Evolutionary conservation across 2,797 vertebrate species (phyloP).

Genomic region (Acrocephalus scirpaceus): DNA sequence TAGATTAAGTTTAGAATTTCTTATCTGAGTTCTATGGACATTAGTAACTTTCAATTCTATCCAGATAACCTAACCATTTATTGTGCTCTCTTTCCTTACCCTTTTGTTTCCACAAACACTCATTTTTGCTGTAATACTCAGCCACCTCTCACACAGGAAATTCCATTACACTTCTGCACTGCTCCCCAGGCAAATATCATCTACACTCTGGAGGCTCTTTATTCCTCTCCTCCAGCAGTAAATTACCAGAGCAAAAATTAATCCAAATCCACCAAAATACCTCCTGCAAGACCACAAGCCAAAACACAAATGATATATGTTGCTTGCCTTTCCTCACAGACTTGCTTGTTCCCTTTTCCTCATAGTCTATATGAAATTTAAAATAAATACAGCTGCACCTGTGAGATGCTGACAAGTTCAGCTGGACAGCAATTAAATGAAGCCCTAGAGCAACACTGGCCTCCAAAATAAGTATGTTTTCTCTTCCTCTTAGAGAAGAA

Average conservation of each 20-base stretch:
- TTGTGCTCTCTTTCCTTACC: neutral
- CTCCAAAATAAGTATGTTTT: neutral
- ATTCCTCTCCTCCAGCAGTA: constrained; percentile 13
- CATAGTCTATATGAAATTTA: neutral
- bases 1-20: neutral
- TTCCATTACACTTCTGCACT: neutral
- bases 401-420: neutral
- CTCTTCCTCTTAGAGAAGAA: neutral
- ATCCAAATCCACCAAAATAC: constrained; percentile 22
- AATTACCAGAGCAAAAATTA: constrained; percentile 14
- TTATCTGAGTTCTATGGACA: neutral
- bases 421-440: neutral
- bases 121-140: neutral
- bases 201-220: neutral
- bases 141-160: constrained; percentile 27
- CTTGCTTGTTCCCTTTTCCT: neutral
- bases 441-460: neutral
- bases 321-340: neutral
- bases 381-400: neutral
- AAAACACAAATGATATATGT: neutral
- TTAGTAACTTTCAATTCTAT: neutral
- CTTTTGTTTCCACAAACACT: constrained; percentile 6
- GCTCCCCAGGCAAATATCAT: neutral
- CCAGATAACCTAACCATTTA: neutral
- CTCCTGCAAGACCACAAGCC: neutral